Evolutionary conservation across 1,140 invertebrate genomes (phyloP).

Genomic region (Lordiphosa clarofinis): DNA sequence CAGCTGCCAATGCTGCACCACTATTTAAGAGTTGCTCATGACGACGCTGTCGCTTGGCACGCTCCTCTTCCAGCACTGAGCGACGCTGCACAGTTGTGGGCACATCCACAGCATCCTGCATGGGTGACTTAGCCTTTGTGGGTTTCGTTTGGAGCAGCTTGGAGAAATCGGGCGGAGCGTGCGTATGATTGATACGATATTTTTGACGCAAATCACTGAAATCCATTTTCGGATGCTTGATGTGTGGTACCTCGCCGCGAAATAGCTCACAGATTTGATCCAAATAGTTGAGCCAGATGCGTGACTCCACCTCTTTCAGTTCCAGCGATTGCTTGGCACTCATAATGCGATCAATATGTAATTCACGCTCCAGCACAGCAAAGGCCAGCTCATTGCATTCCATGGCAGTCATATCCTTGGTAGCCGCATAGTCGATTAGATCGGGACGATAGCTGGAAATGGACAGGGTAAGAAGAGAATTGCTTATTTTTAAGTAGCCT

Average conservation of each 20-base stretch:
- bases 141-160: conserved; percentile 72
- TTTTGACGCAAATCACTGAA: conserved; percentile 78
- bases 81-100: conserved; percentile 65
- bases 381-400: conserved; percentile 91
- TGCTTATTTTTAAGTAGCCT: neutral
- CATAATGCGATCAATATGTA: conserved; percentile 88
- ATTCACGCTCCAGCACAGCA: conserved; percentile 88
- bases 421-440: conserved; percentile 87
- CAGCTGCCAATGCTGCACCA: conserved; percentile 19
- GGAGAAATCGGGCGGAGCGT: conserved; percentile 73
- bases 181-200: conserved; percentile 61
- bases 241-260: conserved; percentile 89
- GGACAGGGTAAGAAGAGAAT: neutral
- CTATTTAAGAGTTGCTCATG: conserved; percentile 61
- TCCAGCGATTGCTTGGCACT: conserved; percentile 89
- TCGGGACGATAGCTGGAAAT: conserved; percentile 90
- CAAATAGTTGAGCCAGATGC: conserved; percentile 90
- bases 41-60: conserved; percentile 66
- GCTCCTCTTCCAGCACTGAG: conserved; percentile 73
- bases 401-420: conserved; percentile 83
- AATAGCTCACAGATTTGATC: conserved; percentile 93
- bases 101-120: conserved; percentile 70
- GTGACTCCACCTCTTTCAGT: conserved; percentile 86
- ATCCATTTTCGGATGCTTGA: conserved; percentile 87
- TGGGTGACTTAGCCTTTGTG: conserved; percentile 76